These are phyloP conservation scores for Microctenopoma lineatum DNA, from an alignment of 2,797 vertebrate genomes.

Conservation along the genomic window DNA sequence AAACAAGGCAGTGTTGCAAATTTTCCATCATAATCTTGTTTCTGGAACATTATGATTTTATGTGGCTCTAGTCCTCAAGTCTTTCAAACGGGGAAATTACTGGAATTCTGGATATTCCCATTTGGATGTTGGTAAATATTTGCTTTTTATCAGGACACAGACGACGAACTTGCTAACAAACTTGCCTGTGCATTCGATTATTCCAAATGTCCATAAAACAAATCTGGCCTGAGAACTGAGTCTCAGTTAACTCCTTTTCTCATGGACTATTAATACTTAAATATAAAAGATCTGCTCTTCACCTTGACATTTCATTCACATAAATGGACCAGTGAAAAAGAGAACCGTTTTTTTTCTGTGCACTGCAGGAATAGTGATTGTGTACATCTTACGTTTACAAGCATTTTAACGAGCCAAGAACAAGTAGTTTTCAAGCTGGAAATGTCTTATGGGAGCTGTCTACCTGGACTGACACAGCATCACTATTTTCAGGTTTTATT, in stretches of 20 bases:
- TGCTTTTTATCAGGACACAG: not conserved
- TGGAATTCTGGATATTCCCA: conserved; percentile 57
- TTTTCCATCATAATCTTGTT: conserved; percentile 69
- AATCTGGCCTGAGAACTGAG: too few relatives aligned
- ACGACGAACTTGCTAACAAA: too few relatives aligned
- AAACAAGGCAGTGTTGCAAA: conserved; percentile 36
- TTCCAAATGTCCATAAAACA: too few relatives aligned
- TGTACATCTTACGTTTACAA: conserved; percentile 49
- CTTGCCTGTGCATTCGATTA: too few relatives aligned
- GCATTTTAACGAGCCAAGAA: conserved; percentile 41
- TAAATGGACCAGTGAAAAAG: too few relatives aligned
- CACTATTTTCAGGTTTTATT: conserved; percentile 34
- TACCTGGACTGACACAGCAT: conserved; percentile 63
- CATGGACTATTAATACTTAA: too few relatives aligned
- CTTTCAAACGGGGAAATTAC: conserved; percentile 58
- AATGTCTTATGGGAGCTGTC: conserved; percentile 36
- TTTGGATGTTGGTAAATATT: conserved; percentile 47
- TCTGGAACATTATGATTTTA: conserved; percentile 43
- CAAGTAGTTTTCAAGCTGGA: conserved; percentile 61
- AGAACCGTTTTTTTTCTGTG: not conserved
- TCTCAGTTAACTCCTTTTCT: too few relatives aligned
- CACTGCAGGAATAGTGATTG: conserved; percentile 19
- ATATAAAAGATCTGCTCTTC: too few relatives aligned
- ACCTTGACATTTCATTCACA: too few relatives aligned
- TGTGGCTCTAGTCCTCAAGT: conserved; percentile 38